Base-by-base conservation (phyloP, 2,797 vertebrate species). In the Brotula barbata region DNA sequence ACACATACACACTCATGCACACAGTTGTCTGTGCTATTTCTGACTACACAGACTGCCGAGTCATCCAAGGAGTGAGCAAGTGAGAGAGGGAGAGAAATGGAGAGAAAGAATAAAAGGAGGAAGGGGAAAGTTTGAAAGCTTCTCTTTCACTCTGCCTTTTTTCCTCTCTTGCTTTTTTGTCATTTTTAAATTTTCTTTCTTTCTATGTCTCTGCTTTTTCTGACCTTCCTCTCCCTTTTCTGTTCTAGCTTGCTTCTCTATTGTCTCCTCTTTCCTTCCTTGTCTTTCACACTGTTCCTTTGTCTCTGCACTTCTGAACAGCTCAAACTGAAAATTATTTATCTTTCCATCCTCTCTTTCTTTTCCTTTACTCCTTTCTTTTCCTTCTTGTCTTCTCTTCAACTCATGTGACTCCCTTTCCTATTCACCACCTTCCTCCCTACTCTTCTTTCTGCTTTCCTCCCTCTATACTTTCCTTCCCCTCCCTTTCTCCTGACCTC, bases 11-110 rank as follows among this genome's bases (percentile, higher is more conserved):
- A 54, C 44, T 33, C 51, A 52, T 73, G 73, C 79, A 74, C 70
- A 79, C 76, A 85, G 73, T 78, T 81, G 82, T 78, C 71, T 88
- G 78, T 61, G 75, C 73, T 85, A 88, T 87, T 88, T 86, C 75
- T 84, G 73, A 76, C 78, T 74, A 52, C 54, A 65, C 84, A 85
- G 80, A 85, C 80, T 83, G 83, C 68, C 75, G 71, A 87, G 83
- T 88, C 85, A 86, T 85, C 60, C 52, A 42, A 81, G 73, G 65
- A 83, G 76, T 51, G 68, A 65, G 17, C 33, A 14, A 31, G 47
- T 15, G n/a, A 33, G 47, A 33, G 11, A 15, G 33, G 12, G 49
- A 21, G 13, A 31, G 25, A 31, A 17, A 34, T 13, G 34, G 17
- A 31, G 47, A 20, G 15, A 31, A 23, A 20, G 66, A 52, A 34